phyloP scores from a whole-genome alignment of 1,140 invertebrate genomes.

The Monochamus saltuarius region DNA sequence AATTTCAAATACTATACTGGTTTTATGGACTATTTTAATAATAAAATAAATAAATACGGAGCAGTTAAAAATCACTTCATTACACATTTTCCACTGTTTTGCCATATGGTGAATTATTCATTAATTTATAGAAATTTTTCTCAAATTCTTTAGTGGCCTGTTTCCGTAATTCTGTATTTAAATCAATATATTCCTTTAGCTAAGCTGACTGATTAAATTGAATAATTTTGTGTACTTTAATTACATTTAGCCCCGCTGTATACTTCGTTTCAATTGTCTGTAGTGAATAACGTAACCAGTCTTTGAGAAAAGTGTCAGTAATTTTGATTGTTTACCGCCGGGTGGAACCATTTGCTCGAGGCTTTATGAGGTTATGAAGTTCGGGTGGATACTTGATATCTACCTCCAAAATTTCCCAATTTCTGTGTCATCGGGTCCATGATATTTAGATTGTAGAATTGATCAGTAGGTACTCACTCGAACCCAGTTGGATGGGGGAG shows the following conservation, averaged over 20 bases:
- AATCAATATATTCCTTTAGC: constrained; percentile 48
- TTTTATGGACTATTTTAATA: too few species aligned
- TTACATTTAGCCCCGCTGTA: neutral
- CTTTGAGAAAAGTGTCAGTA: constrained; percentile 26
- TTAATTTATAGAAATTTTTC: constrained; percentile 54
- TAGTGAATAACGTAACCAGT: constrained; percentile 29
- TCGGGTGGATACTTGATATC: constrained; percentile 45
- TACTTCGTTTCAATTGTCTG: constrained; percentile 2
- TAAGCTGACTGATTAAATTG: constrained; percentile 44
- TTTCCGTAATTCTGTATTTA: constrained; percentile 46
- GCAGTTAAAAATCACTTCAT: too few species aligned
- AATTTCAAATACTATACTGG: too few species aligned
- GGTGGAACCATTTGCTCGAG: constrained; percentile 40
- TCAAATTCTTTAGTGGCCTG: constrained; percentile 49
- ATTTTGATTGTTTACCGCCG: constrained; percentile 48
- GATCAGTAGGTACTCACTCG: constrained; percentile 52
- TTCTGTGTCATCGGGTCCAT: constrained; percentile 40
- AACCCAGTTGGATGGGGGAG: constrained; percentile 47
- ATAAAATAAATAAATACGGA: too few species aligned
- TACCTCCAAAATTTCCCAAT: constrained; percentile 58
- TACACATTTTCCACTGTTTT: constrained; percentile 56
- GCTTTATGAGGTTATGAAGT: constrained; percentile 45
- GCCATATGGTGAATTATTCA: constrained; percentile 53
- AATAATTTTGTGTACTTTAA: constrained; percentile 37
- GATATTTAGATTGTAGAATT: constrained; percentile 30